Percentiles rank a stretch among this genome's conserved stretches.
These are phyloP conservation scores for Cybosia mesomella DNA, from an alignment of 2,888 invertebrate species.

Conservation along the genomic window DNA sequence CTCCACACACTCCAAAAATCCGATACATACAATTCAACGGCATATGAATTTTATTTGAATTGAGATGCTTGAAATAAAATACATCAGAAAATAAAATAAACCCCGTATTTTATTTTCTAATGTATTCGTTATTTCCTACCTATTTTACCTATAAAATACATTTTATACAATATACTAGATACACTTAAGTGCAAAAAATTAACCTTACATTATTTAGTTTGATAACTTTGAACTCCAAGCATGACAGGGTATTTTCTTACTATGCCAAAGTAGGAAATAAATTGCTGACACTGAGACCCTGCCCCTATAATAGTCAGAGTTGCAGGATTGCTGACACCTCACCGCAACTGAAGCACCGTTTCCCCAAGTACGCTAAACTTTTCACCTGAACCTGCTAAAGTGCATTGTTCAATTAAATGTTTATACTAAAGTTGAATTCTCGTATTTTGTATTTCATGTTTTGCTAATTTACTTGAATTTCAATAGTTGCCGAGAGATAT, in stretches of 20 bases:
- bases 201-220: no score
- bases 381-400: conserved; percentile 35
- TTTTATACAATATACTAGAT: no score
- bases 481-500: not conserved
- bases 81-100: no score
- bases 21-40: not conserved
- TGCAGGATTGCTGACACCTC: conserved; percentile 31
- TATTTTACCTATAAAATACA: no score
- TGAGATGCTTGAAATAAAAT: not conserved
- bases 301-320: conserved; percentile 11
- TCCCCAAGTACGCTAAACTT: conserved; percentile 26
- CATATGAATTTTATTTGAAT: not conserved
- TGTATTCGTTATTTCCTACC: no score
- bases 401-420: conserved; percentile 32
- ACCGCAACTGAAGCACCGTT: conserved; percentile 2
- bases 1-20: not conserved
- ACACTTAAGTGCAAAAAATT: no score
- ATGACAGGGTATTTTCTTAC: not conserved
- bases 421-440: conserved; percentile 27
- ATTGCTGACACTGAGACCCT: conserved; percentile 3
- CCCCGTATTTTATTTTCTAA: no score
- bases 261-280: not conserved
- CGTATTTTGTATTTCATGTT: conserved; percentile 42
- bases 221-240: not conserved
- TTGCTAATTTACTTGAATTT: not conserved